phyloP scores from a whole-genome alignment of 2,797 vertebrate genomes.

The Okamejei kenojei region DNA sequence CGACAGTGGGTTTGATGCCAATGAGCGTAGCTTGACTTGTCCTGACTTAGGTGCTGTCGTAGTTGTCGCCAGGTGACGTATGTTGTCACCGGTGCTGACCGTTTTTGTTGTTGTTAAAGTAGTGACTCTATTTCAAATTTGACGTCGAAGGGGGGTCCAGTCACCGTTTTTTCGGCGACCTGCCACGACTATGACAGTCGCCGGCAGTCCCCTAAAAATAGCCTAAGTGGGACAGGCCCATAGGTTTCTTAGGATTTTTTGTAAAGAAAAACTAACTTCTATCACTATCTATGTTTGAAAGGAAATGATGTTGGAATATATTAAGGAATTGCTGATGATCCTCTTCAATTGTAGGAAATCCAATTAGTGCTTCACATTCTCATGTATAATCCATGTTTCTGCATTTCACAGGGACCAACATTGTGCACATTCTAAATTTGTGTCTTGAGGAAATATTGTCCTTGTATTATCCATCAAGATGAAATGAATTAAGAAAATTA shows the following conservation, averaged over 20 bases:
- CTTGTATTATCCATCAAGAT: constrained; percentile 4
- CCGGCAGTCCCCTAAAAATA: too few relatives aligned
- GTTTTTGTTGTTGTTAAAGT: too few relatives aligned
- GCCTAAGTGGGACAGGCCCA: too few relatives aligned
- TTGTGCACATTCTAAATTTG: constrained; percentile 1
- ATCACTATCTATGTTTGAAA: not conserved
- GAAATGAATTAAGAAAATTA: not conserved
- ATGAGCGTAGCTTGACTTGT: too few relatives aligned
- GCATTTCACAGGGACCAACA: not conserved
- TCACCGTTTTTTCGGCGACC: too few relatives aligned
- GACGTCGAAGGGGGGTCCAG: too few relatives aligned
- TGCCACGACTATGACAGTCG: too few relatives aligned
- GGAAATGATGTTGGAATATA: not conserved
- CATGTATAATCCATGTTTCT: not conserved
- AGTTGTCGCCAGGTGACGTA: too few relatives aligned
- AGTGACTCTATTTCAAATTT: too few relatives aligned
- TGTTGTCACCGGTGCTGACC: too few relatives aligned
- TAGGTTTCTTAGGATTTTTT: not conserved
- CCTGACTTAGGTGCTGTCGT: too few relatives aligned
- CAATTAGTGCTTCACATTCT: not conserved
- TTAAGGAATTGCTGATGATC: not conserved
- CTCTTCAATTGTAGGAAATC: not conserved
- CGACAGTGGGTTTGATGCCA: too few relatives aligned
- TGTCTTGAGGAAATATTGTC: constrained; percentile 1
- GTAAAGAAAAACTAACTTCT: not conserved